Conservation (phyloP, 2,888 invertebrate species). For the Epistrophella euchroma region DNA sequence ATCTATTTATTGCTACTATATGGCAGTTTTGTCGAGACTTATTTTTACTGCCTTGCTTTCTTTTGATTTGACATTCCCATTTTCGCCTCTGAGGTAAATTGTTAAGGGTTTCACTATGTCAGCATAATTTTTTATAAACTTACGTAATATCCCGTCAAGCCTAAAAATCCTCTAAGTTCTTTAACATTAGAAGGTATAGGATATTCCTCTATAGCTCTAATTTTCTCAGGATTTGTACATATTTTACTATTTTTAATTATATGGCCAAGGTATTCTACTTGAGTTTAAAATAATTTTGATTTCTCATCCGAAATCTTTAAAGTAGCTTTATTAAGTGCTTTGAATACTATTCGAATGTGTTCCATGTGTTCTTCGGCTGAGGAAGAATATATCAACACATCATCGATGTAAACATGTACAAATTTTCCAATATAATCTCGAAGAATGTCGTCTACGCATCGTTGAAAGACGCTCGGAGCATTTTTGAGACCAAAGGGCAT, state of each 20-base stretch:
- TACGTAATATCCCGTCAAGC: neutral
- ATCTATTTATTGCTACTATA: neutral
- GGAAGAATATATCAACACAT: neutral
- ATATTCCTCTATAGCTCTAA: too few relatives aligned
- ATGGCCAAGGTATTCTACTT: too few relatives aligned
- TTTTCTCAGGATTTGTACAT: too few relatives aligned
- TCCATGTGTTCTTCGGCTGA: neutral
- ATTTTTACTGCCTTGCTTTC: neutral
- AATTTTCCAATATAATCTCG: neutral
- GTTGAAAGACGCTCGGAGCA: neutral
- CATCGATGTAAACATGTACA: neutral
- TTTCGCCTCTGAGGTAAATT: neutral
- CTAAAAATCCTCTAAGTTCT: neutral
- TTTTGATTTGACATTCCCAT: neutral
- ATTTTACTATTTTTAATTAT: too few relatives aligned
- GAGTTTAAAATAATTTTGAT: too few relatives aligned
- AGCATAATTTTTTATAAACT: neutral
- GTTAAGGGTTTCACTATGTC: neutral
- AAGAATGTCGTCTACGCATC: neutral
- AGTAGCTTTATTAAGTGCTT: too few relatives aligned
- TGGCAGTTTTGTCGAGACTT: neutral
- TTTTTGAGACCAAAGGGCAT: neutral
- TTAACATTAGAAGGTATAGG: conserved; percentile 1
- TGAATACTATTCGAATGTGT: too few relatives aligned
- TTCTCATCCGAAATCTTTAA: too few relatives aligned